phyloP scores from a whole-genome alignment of 2,888 invertebrate species.

The Idaea dimidiata region DNA sequence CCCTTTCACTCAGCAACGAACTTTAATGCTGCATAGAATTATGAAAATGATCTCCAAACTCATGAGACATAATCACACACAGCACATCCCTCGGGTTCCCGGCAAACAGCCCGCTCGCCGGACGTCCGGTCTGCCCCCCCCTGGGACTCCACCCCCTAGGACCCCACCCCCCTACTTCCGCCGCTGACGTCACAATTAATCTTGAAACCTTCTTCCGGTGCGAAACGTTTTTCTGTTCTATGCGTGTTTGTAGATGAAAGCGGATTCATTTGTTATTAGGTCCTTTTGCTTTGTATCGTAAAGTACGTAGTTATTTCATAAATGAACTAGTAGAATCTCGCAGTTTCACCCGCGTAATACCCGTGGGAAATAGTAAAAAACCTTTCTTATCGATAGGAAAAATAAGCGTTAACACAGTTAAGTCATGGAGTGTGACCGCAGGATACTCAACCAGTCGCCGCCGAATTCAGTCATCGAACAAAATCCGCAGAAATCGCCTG shows the following conservation, averaged over 20 bases:
- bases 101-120: conserved; percentile 52
- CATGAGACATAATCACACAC: conserved; percentile 32
- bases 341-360: no score
- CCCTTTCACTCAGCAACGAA: background rate
- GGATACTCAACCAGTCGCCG: no score
- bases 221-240: conserved; percentile 47
- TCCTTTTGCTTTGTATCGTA: background rate
- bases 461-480: no score
- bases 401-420: no score
- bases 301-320: background rate
- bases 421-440: no score
- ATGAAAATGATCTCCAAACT: conserved; percentile 32
- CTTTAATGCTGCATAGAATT: conserved; percentile 27
- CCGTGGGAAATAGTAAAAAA: no score
- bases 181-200: conserved; percentile 55
- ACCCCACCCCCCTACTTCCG: conserved; percentile 38
- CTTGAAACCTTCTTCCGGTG: conserved; percentile 50
- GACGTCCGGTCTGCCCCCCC: conserved; percentile 55
- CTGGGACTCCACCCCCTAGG: conserved; percentile 29
- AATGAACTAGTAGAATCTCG: conserved; percentile 5
- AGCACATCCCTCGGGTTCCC: conserved; percentile 30
- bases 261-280: background rate
- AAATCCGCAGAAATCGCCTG: no score
- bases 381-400: no score
- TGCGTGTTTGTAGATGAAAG: conserved; percentile 19